Conservation (phyloP, 2,113 vertebrate genomes). For the Menidia beryllina region DNA sequence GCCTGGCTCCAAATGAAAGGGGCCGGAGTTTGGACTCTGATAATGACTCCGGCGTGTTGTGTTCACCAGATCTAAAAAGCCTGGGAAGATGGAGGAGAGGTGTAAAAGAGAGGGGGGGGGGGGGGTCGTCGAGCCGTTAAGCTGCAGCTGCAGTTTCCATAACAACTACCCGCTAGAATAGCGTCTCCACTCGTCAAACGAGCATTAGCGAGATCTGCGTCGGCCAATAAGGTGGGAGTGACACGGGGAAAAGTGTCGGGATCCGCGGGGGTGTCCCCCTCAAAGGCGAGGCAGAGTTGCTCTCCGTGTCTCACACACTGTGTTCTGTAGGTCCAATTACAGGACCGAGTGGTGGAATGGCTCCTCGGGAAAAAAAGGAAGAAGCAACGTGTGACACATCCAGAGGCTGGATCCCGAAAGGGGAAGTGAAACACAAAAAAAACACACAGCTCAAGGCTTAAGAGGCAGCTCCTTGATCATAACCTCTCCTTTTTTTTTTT, state of each 20-base stretch:
- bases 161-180: conserved; percentile 82
- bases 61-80: conserved; percentile 66
- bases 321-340: conserved; percentile 47
- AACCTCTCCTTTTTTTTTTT: conserved; percentile 55
- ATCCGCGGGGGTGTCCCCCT: conserved; percentile 42
- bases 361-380: conserved; percentile 27
- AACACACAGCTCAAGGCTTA: conserved; percentile 41
- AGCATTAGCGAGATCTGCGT: conserved; percentile 73
- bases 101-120: conserved; percentile 12
- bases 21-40: conserved; percentile 64
- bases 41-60: conserved; percentile 71
- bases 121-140: conserved; percentile 63
- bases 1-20: neutral
- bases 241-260: conserved; percentile 27
- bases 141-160: conserved; percentile 82
- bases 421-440: conserved; percentile 24
- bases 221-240: conserved; percentile 62
- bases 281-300: conserved; percentile 22
- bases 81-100: conserved; percentile 57
- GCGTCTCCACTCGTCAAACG: conserved; percentile 75
- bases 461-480: conserved; percentile 65
- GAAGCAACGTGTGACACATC: conserved; percentile 12
- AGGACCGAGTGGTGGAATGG: conserved; percentile 2
- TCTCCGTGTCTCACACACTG: conserved; percentile 2
- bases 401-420: conserved; percentile 28